A percentile compares a stretch with the other conserved stretches of the same genome.
These are phyloP conservation scores for Macrochelys suwanniensis DNA, from an alignment of 2,797 vertebrate genomes.

Conservation along the genomic window DNA sequence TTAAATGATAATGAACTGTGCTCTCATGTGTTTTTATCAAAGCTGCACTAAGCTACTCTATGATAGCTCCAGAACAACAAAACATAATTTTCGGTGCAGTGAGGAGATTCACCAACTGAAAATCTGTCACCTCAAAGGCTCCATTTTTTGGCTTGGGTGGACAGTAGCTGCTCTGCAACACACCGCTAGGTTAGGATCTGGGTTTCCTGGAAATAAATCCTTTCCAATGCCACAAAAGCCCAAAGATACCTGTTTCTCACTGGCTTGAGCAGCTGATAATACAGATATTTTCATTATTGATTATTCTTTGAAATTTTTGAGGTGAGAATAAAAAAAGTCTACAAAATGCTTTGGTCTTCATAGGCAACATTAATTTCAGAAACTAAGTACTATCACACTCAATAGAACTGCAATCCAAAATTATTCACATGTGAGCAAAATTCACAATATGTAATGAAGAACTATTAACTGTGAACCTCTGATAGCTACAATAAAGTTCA, in stretches of 20 bases:
- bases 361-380: background rate
- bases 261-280: background rate
- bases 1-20: background rate
- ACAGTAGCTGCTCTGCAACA: background rate
- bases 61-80: background rate
- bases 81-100: background rate
- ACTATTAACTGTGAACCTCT: background rate
- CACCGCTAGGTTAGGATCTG: background rate
- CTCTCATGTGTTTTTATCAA: background rate
- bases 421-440: background rate
- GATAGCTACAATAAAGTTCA: background rate
- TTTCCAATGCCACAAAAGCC: background rate
- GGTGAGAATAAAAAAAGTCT: background rate
- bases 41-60: background rate
- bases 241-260: background rate
- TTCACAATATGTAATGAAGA: background rate
- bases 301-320: background rate
- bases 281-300: accelerated
- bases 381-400: background rate
- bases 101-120: background rate
- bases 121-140: background rate
- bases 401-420: background rate
- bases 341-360: background rate
- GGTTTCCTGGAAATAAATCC: background rate
- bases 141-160: background rate